Percentiles rank a stretch among this genome's conserved stretches.
Conservation (phyloP, 2,113 vertebrate genomes). For the Ophthalmolycus amberensis region DNA sequence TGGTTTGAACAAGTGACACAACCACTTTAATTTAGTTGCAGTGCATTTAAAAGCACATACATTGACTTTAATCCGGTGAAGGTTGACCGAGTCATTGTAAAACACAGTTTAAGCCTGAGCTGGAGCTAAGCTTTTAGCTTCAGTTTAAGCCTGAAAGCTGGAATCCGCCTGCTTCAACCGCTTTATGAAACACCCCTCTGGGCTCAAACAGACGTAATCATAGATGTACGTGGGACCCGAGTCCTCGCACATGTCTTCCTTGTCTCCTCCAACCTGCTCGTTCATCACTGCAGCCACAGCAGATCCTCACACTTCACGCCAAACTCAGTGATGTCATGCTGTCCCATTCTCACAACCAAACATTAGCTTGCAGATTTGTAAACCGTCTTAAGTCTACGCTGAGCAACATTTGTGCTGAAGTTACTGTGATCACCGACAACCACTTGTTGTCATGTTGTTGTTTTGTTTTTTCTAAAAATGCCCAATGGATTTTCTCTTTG, state of each 20-base stretch:
- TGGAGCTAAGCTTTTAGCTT: neutral
- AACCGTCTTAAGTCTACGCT: slow-evolving; percentile 54
- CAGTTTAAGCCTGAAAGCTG: neutral
- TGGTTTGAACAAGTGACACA: neutral
- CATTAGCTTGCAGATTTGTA: slow-evolving; percentile 63
- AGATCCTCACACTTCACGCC: slow-evolving; percentile 33
- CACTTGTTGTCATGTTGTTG: slow-evolving; percentile 62
- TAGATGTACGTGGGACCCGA: slow-evolving; percentile 44
- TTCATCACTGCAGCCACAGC: slow-evolving; percentile 61
- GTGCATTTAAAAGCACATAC: neutral
- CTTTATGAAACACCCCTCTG: slow-evolving; percentile 39
- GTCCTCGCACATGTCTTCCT: slow-evolving; percentile 74
- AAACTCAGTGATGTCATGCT: slow-evolving; percentile 48
- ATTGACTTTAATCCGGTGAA: neutral
- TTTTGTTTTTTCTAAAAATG: slow-evolving; percentile 52
- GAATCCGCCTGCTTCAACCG: neutral
- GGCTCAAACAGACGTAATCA: slow-evolving; percentile 35
- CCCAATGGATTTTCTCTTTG: slow-evolving; percentile 78
- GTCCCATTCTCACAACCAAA: slow-evolving; percentile 34
- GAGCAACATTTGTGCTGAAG: slow-evolving; percentile 71
- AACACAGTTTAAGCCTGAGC: neutral
- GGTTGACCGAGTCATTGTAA: neutral
- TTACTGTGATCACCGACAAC: slow-evolving; percentile 72
- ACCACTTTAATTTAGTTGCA: neutral
- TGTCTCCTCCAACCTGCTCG: slow-evolving; percentile 57